Conservation (phyloP, 2,797 vertebrate species). For the Lycodopsis pacificus region DNA sequence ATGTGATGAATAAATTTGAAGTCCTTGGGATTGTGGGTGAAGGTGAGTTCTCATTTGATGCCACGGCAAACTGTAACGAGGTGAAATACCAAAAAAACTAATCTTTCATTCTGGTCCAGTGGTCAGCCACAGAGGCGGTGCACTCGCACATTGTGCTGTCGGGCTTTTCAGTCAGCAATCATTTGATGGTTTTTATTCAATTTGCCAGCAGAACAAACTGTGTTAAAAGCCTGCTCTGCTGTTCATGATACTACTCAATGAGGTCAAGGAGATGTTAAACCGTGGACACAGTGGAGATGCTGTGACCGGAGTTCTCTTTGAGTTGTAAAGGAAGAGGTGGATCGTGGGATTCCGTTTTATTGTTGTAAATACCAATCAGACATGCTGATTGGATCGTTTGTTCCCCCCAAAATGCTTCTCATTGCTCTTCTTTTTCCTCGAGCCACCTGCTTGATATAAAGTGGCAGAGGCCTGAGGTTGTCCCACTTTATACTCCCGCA, state of each 20-base stretch:
- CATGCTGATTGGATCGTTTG: slow-evolving; percentile 17
- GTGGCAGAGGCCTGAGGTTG: slow-evolving; percentile 51
- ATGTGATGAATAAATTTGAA: slow-evolving; percentile 99
- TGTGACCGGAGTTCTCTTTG: slow-evolving; percentile 31
- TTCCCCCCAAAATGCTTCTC: slow-evolving; percentile 15
- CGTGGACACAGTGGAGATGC: not conserved
- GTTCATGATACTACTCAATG: slow-evolving; percentile 14
- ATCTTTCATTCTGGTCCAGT: slow-evolving; percentile 4
- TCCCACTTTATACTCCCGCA: slow-evolving; percentile 60
- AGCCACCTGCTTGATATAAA: slow-evolving; percentile 46
- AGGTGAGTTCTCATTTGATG: slow-evolving; percentile 82
- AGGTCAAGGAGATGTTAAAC: slow-evolving; percentile 39
- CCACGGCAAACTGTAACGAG: too few relatives aligned
- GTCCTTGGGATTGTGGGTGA: slow-evolving; percentile 99
- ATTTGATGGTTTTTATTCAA: slow-evolving; percentile 45
- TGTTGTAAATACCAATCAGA: slow-evolving; percentile 26
- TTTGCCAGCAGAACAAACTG: slow-evolving; percentile 36
- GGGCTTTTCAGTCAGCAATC: slow-evolving; percentile 43
- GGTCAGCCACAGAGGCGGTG: not conserved
- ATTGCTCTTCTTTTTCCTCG: not conserved
- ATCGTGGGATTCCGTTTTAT: slow-evolving; percentile 5
- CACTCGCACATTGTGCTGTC: slow-evolving; percentile 19
- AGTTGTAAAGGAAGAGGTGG: slow-evolving; percentile 11
- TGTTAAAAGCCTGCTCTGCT: slow-evolving; percentile 43
- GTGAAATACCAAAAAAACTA: too few relatives aligned